These are phyloP conservation scores for Julus scandinavius DNA, from an alignment of 2,888 invertebrate genomes.

Conservation along the genomic window DNA sequence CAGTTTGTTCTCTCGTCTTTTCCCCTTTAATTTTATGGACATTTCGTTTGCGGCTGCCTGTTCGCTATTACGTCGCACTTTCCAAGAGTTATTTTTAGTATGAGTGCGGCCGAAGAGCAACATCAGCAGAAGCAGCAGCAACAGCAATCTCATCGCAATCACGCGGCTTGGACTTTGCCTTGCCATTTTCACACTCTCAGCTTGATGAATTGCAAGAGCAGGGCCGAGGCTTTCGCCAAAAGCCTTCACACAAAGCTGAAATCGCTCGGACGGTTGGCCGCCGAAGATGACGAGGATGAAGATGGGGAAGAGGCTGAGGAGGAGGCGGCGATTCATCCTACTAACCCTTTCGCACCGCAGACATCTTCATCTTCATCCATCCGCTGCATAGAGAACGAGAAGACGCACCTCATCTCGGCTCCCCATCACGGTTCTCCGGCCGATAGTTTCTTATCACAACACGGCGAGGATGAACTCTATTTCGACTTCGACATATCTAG, in stretches of 20 bases:
- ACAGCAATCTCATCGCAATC: neutral
- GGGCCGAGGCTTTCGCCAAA: conserved; percentile 83
- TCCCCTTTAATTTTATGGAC: conserved; percentile 21
- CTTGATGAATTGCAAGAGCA: conserved; percentile 79
- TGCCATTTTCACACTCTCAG: conserved; percentile 53
- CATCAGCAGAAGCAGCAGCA: neutral
- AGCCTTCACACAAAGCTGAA: conserved; percentile 79
- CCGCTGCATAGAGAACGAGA: neutral
- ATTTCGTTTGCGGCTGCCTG: neutral
- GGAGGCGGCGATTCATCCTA: neutral
- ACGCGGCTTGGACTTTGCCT: conserved; percentile 50
- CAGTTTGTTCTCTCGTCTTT: neutral
- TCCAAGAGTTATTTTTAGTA: conserved; percentile 30
- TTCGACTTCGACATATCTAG: conserved; percentile 70
- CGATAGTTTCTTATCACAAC: neutral
- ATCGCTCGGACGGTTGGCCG: conserved; percentile 73
- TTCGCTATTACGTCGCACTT: neutral
- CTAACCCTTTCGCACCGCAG: neutral
- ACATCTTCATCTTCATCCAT: neutral
- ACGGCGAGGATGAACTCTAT: conserved; percentile 63
- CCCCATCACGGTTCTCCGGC: conserved; percentile 22
- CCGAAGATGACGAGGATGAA: conserved; percentile 51
- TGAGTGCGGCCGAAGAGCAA: conserved; percentile 25
- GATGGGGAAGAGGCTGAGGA: conserved; percentile 45
- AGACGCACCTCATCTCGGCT: conserved; percentile 2